A percentile compares a stretch with the other conserved stretches of the same genome.
phyloP scores from a whole-genome alignment of 2,888 invertebrate species.

The Slavum lentiscoides region DNA sequence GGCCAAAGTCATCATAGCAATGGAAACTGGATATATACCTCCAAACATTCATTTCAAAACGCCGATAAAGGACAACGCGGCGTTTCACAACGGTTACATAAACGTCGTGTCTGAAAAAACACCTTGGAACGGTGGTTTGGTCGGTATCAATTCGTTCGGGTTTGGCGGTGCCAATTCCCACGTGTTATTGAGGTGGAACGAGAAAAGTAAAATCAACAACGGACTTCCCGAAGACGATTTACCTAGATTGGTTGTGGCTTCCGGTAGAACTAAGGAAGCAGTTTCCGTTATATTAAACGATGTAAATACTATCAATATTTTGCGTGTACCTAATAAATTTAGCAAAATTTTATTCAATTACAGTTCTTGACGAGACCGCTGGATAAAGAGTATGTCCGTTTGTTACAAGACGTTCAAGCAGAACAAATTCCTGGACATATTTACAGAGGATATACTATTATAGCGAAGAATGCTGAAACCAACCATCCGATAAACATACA shows the following conservation, averaged over 20 bases:
- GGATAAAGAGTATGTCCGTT: constrained; percentile 67
- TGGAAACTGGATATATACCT: constrained; percentile 78
- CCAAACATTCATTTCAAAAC: constrained; percentile 80
- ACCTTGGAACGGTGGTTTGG: constrained; percentile 73
- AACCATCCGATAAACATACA: constrained; percentile 54
- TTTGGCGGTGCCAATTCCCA: constrained; percentile 90
- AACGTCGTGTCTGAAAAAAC: constrained; percentile 74
- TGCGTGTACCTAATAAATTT: neutral
- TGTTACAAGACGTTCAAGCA: constrained; percentile 66
- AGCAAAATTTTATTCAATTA: constrained; percentile 34
- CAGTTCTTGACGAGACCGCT: constrained; percentile 64
- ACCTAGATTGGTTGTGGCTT: constrained; percentile 73
- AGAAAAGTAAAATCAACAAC: constrained; percentile 67
- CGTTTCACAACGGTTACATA: constrained; percentile 67
- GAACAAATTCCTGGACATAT: constrained; percentile 66
- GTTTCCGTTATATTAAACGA: constrained; percentile 69
- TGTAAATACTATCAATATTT: constrained; percentile 59
- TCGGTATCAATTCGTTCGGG: constrained; percentile 88
- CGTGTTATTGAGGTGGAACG: constrained; percentile 67
- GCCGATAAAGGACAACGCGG: constrained; percentile 64
- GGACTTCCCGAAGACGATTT: constrained; percentile 69
- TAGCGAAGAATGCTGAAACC: constrained; percentile 60
- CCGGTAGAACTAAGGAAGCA: constrained; percentile 80
- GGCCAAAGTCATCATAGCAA: constrained; percentile 79
- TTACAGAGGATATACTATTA: constrained; percentile 74